Conservation (phyloP, 2,797 vertebrate species). For the Bovichtus variegatus region DNA sequence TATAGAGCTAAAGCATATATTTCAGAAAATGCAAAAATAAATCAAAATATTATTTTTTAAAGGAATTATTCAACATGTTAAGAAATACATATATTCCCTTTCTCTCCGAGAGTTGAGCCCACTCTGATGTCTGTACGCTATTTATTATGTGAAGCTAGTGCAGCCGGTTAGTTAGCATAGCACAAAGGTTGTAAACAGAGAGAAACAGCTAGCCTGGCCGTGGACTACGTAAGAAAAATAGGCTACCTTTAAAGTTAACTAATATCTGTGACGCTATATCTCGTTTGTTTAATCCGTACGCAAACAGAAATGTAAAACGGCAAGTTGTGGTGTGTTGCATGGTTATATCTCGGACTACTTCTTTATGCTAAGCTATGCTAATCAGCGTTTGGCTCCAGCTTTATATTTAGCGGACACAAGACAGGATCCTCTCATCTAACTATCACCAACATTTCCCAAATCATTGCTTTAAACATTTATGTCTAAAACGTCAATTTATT, state of each 20-base stretch:
- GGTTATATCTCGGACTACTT: not conserved
- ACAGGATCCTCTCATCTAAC: not conserved
- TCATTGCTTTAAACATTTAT: not conserved
- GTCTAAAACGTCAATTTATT: constrained; percentile 5
- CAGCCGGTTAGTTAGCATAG: not conserved
- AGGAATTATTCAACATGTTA: not conserved
- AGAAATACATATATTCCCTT: not conserved
- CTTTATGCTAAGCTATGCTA: constrained; percentile 2
- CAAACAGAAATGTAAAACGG: not conserved
- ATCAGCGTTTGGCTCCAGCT: not conserved
- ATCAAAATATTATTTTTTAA: not conserved
- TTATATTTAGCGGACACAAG: not conserved
- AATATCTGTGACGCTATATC: not conserved
- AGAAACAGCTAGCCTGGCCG: not conserved
- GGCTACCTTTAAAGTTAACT: not conserved
- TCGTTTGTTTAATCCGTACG: not conserved
- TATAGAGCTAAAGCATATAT: not conserved
- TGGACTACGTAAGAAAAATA: not conserved
- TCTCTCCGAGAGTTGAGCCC: not conserved
- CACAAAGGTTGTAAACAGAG: not conserved
- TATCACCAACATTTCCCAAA: not conserved
- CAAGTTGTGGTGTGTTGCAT: not conserved
- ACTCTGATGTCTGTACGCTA: not conserved
- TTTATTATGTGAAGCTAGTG: not conserved
- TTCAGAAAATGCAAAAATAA: not conserved